Base-by-base conservation (phyloP, 2,888 invertebrate species). In the Nomada goodeniana region DNA sequence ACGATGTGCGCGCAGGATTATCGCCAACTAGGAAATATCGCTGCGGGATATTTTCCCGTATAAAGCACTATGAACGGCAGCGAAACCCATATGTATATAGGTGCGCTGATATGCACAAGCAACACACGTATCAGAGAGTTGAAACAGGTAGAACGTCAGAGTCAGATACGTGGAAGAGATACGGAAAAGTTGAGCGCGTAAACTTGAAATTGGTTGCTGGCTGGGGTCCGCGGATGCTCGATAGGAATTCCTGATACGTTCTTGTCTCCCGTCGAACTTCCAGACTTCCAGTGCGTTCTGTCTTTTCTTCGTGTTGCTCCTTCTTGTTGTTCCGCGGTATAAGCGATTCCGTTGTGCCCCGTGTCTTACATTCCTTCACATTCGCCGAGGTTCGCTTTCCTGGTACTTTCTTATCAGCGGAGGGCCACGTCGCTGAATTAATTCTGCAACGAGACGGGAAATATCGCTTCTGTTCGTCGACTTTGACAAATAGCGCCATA, bases 191-290 rank as follows among this genome's bases (percentile, higher is more conserved):
- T 86, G 83, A 76, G 63, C 81, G 85, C 76, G 84, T 86, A 90
- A 91, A 91, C 89, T 91, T 91, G 83, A 89, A 90, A 91, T 90
- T 90, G 89, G 86, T 84, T 89, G 86, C 83, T 85, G 74, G 85
- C 80, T 82, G 82, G 50, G 86, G 85, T 83, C 75, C 76, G 73
- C 80, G 76, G 75, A 76, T 74, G 72, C 67, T 60, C 78, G 78
- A 82, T 80, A 79, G 84, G 84, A 84, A 89, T 84, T 89, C 81
- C 80, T 85, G 83, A 89, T 89, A 86, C 57, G 83, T 75, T 82
- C 83, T 76, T 83, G 84, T 83, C 83, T 82, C 72, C 67, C 63
- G 71, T 83, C 82, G 69, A 89, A 87, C 84, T 87, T 84, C 65
- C 59, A 60, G 76, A 71, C 72, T 71, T 73, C 74, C 55, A 71